phyloP scores from a whole-genome alignment of 2,113 vertebrate genomes.

The Menidia beryllina region DNA sequence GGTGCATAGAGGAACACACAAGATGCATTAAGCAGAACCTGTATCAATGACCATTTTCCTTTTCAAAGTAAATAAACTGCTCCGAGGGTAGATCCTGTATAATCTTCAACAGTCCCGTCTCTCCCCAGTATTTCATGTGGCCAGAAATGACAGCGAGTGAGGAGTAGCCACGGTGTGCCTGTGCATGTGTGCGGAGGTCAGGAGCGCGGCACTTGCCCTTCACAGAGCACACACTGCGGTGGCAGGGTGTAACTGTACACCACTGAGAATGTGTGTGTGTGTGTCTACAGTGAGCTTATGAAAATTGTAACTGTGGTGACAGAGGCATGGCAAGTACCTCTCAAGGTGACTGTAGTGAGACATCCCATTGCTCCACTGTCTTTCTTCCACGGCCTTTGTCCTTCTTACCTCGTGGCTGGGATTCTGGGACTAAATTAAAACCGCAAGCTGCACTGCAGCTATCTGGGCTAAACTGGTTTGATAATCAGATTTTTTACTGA shows the following conservation, averaged over 20 bases:
- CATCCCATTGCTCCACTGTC: slow-evolving; percentile 44
- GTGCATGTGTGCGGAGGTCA: slow-evolving; percentile 62
- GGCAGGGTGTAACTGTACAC: slow-evolving; percentile 75
- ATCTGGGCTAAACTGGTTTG: not conserved
- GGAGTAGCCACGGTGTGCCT: slow-evolving; percentile 44
- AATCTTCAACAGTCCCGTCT: slow-evolving; percentile 50
- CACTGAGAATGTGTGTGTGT: slow-evolving; percentile 39
- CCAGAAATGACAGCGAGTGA: slow-evolving; percentile 55
- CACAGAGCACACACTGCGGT: slow-evolving; percentile 70
- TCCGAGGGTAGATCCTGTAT: slow-evolving; percentile 39
- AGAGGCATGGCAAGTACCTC: slow-evolving; percentile 52
- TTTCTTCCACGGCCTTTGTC: slow-evolving; percentile 26
- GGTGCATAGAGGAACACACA: slow-evolving; percentile 48
- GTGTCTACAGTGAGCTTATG: slow-evolving; percentile 35
- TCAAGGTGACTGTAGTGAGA: slow-evolving; percentile 50
- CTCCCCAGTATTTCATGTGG: slow-evolving; percentile 28
- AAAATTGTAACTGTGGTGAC: slow-evolving; percentile 60
- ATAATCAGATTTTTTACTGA: not conserved
- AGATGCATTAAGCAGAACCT: slow-evolving; percentile 56
- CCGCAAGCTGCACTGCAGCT: not conserved
- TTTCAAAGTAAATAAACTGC: slow-evolving; percentile 62
- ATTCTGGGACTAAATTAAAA: not conserved
- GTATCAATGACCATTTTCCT: slow-evolving; percentile 64
- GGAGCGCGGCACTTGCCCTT: slow-evolving; percentile 66
- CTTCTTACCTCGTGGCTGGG: slow-evolving; percentile 9